A percentile compares a stretch with the other conserved stretches of the same genome.
Evolutionary conservation across 2,888 invertebrate genomes (phyloP).

Genomic region (Ichneumoninae sp.): DNA sequence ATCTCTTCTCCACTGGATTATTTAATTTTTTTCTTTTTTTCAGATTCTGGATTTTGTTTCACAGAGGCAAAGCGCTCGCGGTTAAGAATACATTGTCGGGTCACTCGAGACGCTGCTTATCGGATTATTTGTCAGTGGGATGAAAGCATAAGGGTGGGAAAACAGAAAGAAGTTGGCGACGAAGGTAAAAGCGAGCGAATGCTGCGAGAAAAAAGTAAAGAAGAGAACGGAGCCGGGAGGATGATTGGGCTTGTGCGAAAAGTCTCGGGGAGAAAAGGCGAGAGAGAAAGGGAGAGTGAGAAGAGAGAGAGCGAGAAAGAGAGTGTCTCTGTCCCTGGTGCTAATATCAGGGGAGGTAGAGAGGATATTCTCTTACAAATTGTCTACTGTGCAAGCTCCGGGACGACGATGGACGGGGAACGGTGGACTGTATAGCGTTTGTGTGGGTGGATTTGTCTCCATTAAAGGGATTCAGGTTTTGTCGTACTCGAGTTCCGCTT

Average conservation of each 20-base stretch:
- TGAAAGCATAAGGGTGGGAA: conserved; percentile 38
- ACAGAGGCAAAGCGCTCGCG: background rate
- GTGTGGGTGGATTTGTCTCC: conserved; percentile 82
- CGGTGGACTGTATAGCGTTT: conserved; percentile 67
- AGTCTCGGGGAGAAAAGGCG: conserved; percentile 17
- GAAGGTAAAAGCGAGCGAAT: conserved; percentile 11
- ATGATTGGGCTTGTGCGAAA: conserved; percentile 57
- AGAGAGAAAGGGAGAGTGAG: no score
- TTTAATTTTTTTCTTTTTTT: background rate
- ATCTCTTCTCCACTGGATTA: background rate
- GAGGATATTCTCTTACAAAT: conserved; percentile 82
- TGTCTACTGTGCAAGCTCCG: conserved; percentile 74
- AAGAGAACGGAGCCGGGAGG: conserved; percentile 49
- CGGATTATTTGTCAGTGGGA: conserved; percentile 53
- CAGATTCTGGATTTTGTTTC: conserved; percentile 6
- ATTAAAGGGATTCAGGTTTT: conserved; percentile 84
- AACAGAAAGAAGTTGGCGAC: conserved; percentile 34
- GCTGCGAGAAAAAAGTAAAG: conserved; percentile 10
- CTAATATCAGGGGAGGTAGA: conserved; percentile 77
- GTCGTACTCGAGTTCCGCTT: conserved; percentile 80
- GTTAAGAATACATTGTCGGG: conserved; percentile 23
- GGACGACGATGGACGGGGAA: conserved; percentile 63
- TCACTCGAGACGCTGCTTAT: conserved; percentile 50
- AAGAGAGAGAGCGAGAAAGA: background rate
- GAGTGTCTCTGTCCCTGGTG: conserved; percentile 59